Evolutionary conservation across 2,888 invertebrate genomes (phyloP).

Genomic region (Drosophila macrospina): DNA sequence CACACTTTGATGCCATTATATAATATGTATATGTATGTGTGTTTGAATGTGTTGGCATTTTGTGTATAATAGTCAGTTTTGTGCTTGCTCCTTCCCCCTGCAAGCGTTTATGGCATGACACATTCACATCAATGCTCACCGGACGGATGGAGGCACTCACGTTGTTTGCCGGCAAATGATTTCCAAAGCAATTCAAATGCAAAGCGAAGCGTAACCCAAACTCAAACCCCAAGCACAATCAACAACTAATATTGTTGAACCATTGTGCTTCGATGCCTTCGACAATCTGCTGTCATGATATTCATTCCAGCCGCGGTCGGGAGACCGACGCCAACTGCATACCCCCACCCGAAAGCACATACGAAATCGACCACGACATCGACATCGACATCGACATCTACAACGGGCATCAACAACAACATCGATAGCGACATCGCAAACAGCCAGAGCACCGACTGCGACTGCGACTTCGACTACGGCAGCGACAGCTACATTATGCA

Average conservation of each 20-base stretch:
- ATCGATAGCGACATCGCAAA: slow-evolving; percentile 5
- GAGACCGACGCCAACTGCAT: slow-evolving; percentile 37
- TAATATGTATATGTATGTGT: slow-evolving; percentile 21
- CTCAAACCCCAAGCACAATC: slow-evolving; percentile 17
- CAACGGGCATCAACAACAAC: slow-evolving; percentile 2
- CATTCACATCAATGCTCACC: slow-evolving; percentile 51
- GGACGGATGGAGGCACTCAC: slow-evolving; percentile 60
- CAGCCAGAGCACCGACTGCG: neutral
- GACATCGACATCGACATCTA: slow-evolving; percentile 37
- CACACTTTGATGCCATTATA: slow-evolving; percentile 75
- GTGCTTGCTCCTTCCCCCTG: neutral
- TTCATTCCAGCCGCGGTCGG: slow-evolving; percentile 7
- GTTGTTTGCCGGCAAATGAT: slow-evolving; percentile 72
- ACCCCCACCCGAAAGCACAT: slow-evolving; percentile 12
- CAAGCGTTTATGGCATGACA: slow-evolving; percentile 50
- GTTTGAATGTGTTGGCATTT: neutral
- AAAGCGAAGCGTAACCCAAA: slow-evolving; percentile 41
- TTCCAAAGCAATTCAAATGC: slow-evolving; percentile 68
- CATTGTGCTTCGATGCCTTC: slow-evolving; percentile 71
- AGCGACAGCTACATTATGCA: slow-evolving; percentile 17
- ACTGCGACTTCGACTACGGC: too few relatives aligned
- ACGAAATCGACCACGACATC: slow-evolving; percentile 34
- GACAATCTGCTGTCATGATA: slow-evolving; percentile 72
- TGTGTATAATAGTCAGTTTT: slow-evolving; percentile 13
- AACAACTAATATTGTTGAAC: slow-evolving; percentile 67